Base-by-base conservation (phyloP, 1,140 invertebrate genomes). In the Eumaeus atala region DNA sequence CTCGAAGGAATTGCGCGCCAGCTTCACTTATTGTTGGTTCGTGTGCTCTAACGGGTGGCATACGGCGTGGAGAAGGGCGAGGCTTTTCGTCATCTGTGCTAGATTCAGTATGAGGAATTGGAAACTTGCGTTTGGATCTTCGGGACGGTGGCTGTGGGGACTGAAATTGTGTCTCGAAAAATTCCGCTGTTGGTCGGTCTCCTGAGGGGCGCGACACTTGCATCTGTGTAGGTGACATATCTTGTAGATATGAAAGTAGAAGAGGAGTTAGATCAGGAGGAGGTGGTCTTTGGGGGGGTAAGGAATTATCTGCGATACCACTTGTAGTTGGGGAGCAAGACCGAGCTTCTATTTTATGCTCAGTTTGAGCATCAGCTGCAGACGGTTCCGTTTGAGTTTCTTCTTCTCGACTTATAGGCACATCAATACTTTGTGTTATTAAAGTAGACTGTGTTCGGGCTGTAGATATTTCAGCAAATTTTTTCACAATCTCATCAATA, bases 1-100 rank as follows among this genome's bases (percentile, higher is more conserved):
- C 93, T 14, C 90, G 75, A 9, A 92, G 64, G 51, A 94, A 89
- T 67, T 94, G 92, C 0, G 88, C 84, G 8, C 91, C 90, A 11
- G 92, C 89, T 61, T 94, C 91, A 2, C 86, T 80, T 52, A 92
- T 90, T 0, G 90, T 88, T 3, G 89, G 90, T 59, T 90, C 89
- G 16, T 87, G 82, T n/a, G 79, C 56, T 72, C 78, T 62, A 48
- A 79, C 65, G 57, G 83, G 38, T 54, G 87, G 70, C 61, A 78
- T 63, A 51, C 84, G 62, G 61, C 81, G 60, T 54, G 89, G 72
- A 44, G 85, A 70, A 35, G 90, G 88, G 48, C 78, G 66, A 17
- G 67, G 72, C 40, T 74, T 80, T 4, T 64, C 78, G 21, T 89
- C 88, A 21, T 89, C 89, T 4, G 88, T 89, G 67, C 89, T 90